Evolutionary conservation across 2,888 invertebrate species (phyloP).

Genomic region (Seira musarum): DNA sequence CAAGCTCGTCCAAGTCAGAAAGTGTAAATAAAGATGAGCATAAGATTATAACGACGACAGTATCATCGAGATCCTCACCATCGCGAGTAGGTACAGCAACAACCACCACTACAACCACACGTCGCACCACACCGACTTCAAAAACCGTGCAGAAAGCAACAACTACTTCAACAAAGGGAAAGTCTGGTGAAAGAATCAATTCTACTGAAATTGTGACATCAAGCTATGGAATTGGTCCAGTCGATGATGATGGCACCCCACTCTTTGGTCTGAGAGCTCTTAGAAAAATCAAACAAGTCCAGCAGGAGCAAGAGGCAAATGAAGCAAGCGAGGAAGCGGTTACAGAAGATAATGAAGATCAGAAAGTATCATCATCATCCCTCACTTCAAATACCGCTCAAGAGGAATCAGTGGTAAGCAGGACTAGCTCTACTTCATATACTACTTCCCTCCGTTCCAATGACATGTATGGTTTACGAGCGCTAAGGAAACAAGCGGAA

Average conservation of each 20-base stretch:
- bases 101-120: constrained; percentile 46
- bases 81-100: constrained; percentile 15
- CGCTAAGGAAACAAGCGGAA: constrained; percentile 56
- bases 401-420: background rate
- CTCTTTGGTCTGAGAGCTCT: constrained; percentile 86
- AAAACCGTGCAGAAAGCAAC: constrained; percentile 34
- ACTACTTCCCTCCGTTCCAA: constrained; percentile 54
- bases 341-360: background rate
- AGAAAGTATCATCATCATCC: constrained; percentile 9
- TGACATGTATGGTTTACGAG: constrained; percentile 67
- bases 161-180: constrained; percentile 59
- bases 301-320: constrained; percentile 60
- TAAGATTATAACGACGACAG: background rate
- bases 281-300: constrained; percentile 69
- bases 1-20: background rate
- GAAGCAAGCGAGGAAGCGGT: constrained; percentile 13
- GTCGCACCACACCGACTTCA: constrained; percentile 37
- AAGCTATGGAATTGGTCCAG: constrained; percentile 87
- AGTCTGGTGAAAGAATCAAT: constrained; percentile 60
- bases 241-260: constrained; percentile 85
- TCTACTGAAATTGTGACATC: constrained; percentile 77
- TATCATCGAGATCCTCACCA: background rate
- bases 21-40: background rate
- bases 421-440: background rate
- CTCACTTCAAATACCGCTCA: background rate